These are phyloP conservation scores for human DNA, from an alignment of 2,113 vertebrate genomes.

Conservation along the genomic window GRCh38 chr22:27971001-27971500, in stretches of 20 bases:
- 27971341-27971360: not conserved
- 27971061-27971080: not conserved
- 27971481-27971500: not conserved
- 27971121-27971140: not conserved
- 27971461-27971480: not conserved
- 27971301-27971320: not conserved
- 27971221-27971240: not conserved
- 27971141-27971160: not conserved
- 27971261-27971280: constrained; percentile 12
- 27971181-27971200: not conserved
- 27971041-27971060: not conserved
- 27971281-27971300: not conserved
- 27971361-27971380: not conserved
- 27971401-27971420: not conserved
- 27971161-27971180: not conserved
- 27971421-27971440: not conserved
- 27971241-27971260: not conserved
- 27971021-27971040: not conserved
- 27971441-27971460: not conserved
- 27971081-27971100: not conserved
- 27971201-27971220: not conserved
- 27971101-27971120: not conserved
- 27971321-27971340: not conserved
- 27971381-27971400: not conserved
- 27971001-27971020: not conserved